Base-by-base conservation (phyloP, 2,888 invertebrate genomes). In the Cryptocephalus primarius region DNA sequence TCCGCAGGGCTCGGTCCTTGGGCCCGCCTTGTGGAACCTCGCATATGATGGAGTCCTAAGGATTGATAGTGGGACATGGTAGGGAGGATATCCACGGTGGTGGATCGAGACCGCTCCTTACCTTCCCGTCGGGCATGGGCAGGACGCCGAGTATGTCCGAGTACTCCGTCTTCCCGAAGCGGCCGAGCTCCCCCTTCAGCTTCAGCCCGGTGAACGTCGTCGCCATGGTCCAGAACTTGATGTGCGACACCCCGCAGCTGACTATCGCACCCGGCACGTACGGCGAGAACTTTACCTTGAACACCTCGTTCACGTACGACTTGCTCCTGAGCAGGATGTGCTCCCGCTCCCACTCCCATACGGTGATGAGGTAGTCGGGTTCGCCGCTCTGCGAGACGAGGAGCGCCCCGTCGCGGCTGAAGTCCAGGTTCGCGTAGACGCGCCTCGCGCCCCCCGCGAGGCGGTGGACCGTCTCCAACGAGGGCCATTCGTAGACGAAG, bases 171-270 rank as follows among this genome's bases (percentile, higher is more conserved):
- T 89, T 89, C 1, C 92, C 93, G 66, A 93, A 94, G 61, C 88
- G 77, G 0, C 93, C 93, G n/a, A 89, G 67, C 60, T 86, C 83
- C 1, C 91, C 90, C 68, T 91, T 83, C 8, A 94, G 71, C 68
- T 94, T 94, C 0, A 93, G 70, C 0, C 93, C 93, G 0, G 93
- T 94, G 62, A 93, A 94, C 0, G 94, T 93, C 52, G 77, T 67
- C 0, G 85, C 84, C 85, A 93, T 92, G 74, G 89, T 92, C 93
- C 93, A 94, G 70, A 91, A 91, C 67, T 90, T 90, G 32, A 88
- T 83, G 36, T 36, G 36, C 2, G 12, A 36, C 54, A 50, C 69
- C 76, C 89, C 90, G 58, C 85, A 79, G 3, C 90, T 83, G 3
- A 85, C 85, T 34, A 94, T 72, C 55, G 87, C 82, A 8, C 87